Conservation (phyloP, 2,797 vertebrate genomes). For the Clarias platycephalus region DNA sequence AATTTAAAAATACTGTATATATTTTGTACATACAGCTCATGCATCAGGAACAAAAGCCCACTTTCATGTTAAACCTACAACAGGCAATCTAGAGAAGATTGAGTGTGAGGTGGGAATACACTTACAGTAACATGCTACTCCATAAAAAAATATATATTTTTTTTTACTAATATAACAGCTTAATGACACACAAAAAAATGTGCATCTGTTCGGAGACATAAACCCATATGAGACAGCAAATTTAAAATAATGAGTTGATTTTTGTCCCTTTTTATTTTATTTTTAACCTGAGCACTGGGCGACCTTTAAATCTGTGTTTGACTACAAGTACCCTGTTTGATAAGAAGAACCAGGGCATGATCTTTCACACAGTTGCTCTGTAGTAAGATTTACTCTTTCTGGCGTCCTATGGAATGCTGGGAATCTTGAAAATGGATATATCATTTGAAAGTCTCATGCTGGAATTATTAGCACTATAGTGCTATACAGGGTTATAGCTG, state of each 20-base stretch:
- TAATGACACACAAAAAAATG: background rate
- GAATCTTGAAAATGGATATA: background rate
- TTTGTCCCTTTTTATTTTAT: background rate
- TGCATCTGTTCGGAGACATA: background rate
- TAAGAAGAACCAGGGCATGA: background rate
- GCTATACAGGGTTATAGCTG: too few species aligned
- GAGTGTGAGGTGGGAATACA: background rate
- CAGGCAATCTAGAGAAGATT: background rate
- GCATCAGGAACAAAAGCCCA: background rate
- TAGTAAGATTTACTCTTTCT: background rate
- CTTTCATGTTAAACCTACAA: too few species aligned
- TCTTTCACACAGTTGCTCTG: constrained; percentile 4
- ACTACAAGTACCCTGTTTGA: background rate
- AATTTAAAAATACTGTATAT: too few species aligned
- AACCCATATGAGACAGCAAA: background rate
- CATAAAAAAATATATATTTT: background rate
- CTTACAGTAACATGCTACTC: background rate
- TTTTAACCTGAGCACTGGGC: background rate
- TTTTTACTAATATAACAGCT: background rate
- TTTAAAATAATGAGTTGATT: background rate
- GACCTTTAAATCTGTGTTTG: background rate
- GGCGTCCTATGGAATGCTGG: constrained; percentile 10
- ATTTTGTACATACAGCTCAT: background rate
- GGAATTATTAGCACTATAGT: background rate
- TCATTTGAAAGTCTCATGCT: background rate